Percentiles rank a stretch among this genome's conserved stretches.
Evolutionary conservation across 2,888 invertebrate species (phyloP).

Genomic region (Fabriciana adippe): DNA sequence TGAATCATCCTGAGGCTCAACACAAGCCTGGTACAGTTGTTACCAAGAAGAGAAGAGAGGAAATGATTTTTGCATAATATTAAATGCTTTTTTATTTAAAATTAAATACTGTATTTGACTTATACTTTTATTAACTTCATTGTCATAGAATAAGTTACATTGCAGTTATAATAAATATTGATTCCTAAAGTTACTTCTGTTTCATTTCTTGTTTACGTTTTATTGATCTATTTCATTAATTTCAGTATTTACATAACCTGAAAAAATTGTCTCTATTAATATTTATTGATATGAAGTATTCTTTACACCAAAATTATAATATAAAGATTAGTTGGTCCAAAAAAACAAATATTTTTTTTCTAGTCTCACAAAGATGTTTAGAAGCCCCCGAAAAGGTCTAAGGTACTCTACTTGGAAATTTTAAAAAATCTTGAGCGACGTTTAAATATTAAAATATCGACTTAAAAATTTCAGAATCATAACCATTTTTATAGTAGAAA

Average conservation of each 20-base stretch:
- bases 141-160: slow-evolving; percentile 35
- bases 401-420: no score
- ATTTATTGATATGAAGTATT: no score
- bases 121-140: slow-evolving; percentile 27
- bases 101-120: slow-evolving; percentile 26
- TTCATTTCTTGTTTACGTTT: slow-evolving; percentile 7
- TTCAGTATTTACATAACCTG: slow-evolving; percentile 24
- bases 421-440: no score
- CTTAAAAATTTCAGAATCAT: no score
- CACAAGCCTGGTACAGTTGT: slow-evolving; percentile 97
- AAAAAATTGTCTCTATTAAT: neutral
- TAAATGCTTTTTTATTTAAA: slow-evolving; percentile 7
- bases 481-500: no score
- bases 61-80: slow-evolving; percentile 94
- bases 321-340: no score
- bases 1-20: slow-evolving; percentile 99
- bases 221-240: slow-evolving; percentile 19
- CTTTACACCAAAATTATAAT: no score
- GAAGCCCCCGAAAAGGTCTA: no score
- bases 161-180: slow-evolving; percentile 41
- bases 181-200: slow-evolving; percentile 18
- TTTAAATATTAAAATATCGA: no score
- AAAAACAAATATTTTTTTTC: no score
- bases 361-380: no score
- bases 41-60: slow-evolving; percentile 95